Evolutionary conservation across 2,888 invertebrate genomes (phyloP).

Genomic region (Scaptomyza tumidula): DNA sequence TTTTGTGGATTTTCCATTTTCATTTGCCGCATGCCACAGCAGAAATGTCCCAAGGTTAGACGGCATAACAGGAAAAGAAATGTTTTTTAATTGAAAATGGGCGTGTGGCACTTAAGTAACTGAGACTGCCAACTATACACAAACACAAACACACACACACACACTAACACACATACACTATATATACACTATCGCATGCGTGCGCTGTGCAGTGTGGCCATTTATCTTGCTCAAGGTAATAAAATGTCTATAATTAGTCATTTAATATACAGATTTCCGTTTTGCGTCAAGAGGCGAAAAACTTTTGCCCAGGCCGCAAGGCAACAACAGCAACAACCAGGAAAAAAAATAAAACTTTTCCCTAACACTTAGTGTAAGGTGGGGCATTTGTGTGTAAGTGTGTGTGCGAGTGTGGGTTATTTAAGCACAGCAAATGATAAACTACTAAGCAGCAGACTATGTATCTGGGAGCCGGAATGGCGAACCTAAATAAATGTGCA

Average conservation of each 20-base stretch:
- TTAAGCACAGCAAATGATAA: constrained; percentile 80
- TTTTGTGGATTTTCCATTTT: constrained; percentile 79
- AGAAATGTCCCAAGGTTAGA: constrained; percentile 57
- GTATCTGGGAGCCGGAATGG: constrained; percentile 46
- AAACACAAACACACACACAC: background rate
- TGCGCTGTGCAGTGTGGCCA: constrained; percentile 60
- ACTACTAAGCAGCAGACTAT: constrained; percentile 76
- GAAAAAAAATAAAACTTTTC: constrained; percentile 69
- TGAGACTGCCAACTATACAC: constrained; percentile 35
- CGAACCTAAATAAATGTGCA: constrained; percentile 83
- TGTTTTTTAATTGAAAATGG: constrained; percentile 74
- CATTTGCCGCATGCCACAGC: constrained; percentile 58
- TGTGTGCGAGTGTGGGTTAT: constrained; percentile 53
- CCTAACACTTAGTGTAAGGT: constrained; percentile 10
- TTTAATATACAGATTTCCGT: constrained; percentile 83
- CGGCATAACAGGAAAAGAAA: constrained; percentile 41
- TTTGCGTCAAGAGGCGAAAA: constrained; percentile 81
- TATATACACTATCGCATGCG: constrained; percentile 13
- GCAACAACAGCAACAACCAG: constrained; percentile 14
- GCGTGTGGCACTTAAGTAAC: constrained; percentile 59
- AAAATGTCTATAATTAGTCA: constrained; percentile 83
- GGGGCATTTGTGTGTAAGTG: background rate
- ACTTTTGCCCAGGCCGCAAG: constrained; percentile 64
- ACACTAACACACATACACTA: constrained; percentile 10
- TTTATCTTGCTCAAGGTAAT: constrained; percentile 82